Percentiles rank a stretch among this genome's conserved stretches.
Conservation (phyloP, 2,888 invertebrate genomes). For the Tetrapedia diversipes region DNA sequence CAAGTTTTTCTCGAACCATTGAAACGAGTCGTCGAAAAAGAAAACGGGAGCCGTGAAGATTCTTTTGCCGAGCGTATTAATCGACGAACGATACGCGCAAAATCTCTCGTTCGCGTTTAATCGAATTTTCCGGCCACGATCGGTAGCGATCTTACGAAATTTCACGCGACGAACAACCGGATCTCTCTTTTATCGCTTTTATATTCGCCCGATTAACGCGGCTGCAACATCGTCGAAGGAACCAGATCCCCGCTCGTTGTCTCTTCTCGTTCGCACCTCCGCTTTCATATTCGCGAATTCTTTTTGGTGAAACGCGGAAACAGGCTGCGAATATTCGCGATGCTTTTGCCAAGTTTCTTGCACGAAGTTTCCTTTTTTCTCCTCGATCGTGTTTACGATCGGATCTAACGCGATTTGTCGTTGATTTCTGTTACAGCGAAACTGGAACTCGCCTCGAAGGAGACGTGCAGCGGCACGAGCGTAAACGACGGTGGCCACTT, state of each 20-base stretch:
- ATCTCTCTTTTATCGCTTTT: constrained; percentile 13
- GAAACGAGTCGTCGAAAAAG: neutral
- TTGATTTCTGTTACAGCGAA: constrained; percentile 77
- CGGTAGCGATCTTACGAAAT: neutral
- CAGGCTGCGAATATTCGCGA: too few species aligned
- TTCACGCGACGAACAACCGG: constrained; percentile 19
- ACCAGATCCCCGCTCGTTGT: neutral
- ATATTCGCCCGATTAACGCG: constrained; percentile 24
- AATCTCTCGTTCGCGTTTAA: constrained; percentile 31
- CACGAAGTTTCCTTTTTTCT: too few species aligned
- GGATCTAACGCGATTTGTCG: too few species aligned
- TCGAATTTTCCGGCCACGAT: constrained; percentile 18
- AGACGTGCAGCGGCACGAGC: constrained; percentile 76
- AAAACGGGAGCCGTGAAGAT: neutral
- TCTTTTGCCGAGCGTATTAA: constrained; percentile 18
- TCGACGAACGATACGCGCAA: constrained; percentile 12
- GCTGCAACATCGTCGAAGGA: constrained; percentile 22
- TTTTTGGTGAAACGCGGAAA: too few species aligned
- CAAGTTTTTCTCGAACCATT: too few species aligned
- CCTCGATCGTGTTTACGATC: too few species aligned
- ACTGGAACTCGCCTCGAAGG: constrained; percentile 77
- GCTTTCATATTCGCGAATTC: too few species aligned
- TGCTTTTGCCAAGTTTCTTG: too few species aligned
- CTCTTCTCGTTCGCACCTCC: neutral
- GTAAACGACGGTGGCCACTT: constrained; percentile 64